phyloP scores from a whole-genome alignment of 2,797 vertebrate species.

The Sebastiscus tertius region DNA sequence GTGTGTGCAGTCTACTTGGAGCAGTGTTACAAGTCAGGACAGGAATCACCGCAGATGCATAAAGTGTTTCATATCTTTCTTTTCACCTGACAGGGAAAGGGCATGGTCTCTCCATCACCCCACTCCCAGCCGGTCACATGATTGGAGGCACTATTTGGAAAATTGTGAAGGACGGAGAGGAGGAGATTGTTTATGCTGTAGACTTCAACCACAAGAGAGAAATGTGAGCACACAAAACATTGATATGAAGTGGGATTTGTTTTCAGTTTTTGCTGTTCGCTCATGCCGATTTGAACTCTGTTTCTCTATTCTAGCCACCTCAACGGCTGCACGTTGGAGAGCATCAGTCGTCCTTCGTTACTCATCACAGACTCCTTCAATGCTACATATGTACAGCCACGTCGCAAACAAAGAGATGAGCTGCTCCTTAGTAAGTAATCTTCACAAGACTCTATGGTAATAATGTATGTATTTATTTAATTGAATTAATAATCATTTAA shows the following conservation, averaged over 20 bases:
- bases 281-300: neutral
- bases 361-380: conserved; percentile 99
- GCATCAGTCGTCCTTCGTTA: conserved; percentile 94
- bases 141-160: conserved; percentile 99
- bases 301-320: conserved; percentile 86
- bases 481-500: neutral
- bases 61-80: neutral
- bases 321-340: conserved; percentile 96
- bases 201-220: conserved; percentile 99
- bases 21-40: neutral
- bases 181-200: conserved; percentile 97
- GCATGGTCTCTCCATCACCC: conserved; percentile 97
- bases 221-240: conserved; percentile 85
- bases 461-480: neutral
- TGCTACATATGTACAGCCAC: conserved; percentile 94
- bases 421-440: conserved; percentile 92
- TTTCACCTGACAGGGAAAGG: conserved; percentile 90
- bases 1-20: too few relatives aligned
- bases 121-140: conserved; percentile 98
- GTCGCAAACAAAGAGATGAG: conserved; percentile 97
- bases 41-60: neutral
- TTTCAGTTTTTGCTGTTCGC: neutral
- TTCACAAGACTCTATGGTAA: neutral
- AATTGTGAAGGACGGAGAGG: conserved; percentile 98
- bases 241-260: neutral